Percentiles rank a stretch among this genome's conserved stretches.
These are phyloP conservation scores for Diabrotica balteata DNA, from an alignment of 2,888 invertebrate species.

Conservation along the genomic window DNA sequence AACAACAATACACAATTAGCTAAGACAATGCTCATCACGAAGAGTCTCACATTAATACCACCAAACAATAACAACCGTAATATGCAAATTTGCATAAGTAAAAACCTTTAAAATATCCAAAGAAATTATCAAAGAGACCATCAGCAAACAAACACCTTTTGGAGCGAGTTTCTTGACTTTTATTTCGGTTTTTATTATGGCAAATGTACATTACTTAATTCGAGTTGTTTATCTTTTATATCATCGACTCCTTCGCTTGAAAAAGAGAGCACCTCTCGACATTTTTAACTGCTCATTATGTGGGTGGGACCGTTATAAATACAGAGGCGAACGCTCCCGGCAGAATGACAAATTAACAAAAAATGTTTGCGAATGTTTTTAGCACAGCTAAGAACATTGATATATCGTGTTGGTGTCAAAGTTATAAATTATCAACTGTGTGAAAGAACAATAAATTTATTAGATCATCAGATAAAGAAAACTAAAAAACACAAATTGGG, in stretches of 20 bases:
- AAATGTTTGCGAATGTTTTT: too few relatives aligned
- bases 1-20: background rate
- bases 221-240: background rate
- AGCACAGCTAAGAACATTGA: too few relatives aligned
- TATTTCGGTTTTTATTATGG: constrained; percentile 1
- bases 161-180: constrained; percentile 2
- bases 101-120: background rate
- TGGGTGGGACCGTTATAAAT: constrained; percentile 1
- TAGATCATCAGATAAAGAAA: too few relatives aligned
- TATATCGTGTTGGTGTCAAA: too few relatives aligned
- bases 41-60: too few relatives aligned
- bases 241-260: constrained; percentile 2
- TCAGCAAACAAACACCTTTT: background rate
- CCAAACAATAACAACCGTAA: background rate
- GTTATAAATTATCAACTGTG: too few relatives aligned
- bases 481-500: too few relatives aligned
- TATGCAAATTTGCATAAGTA: constrained; percentile 1
- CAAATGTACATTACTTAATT: background rate
- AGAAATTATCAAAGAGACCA: constrained; percentile 2
- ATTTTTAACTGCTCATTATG: constrained; percentile 1
- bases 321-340: too few relatives aligned
- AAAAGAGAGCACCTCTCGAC: constrained; percentile 3
- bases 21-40: too few relatives aligned
- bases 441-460: background rate
- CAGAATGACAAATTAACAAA: too few relatives aligned